These are phyloP conservation scores for Lipotes vexillifer DNA, from an alignment of 2,113 vertebrate genomes.

Conservation along the genomic window DNA sequence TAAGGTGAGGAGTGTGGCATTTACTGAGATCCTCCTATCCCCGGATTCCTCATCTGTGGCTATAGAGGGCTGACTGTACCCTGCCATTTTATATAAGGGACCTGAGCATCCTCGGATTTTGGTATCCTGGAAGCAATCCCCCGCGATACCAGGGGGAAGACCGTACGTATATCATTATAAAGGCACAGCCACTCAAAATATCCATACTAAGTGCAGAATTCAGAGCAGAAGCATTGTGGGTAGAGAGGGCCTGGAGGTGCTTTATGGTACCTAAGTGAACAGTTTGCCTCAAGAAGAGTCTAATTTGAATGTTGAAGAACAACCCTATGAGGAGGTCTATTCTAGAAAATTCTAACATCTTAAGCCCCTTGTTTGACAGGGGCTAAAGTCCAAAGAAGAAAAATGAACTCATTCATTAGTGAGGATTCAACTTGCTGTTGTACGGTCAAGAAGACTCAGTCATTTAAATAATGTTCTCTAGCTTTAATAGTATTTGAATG, in stretches of 20 bases:
- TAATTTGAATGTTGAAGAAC: neutral
- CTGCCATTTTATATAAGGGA: neutral
- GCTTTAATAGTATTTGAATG: constrained; percentile 1
- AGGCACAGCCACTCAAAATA: neutral
- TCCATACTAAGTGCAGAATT: neutral
- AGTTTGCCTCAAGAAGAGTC: neutral
- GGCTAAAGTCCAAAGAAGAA: neutral
- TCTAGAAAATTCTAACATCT: constrained; percentile 18
- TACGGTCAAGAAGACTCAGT: neutral
- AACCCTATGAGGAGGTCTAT: neutral
- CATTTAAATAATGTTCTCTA: neutral
- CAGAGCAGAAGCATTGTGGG: neutral
- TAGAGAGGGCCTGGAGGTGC: neutral
- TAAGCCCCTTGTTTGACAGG: neutral
- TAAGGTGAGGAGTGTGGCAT: neutral
- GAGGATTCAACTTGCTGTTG: neutral
- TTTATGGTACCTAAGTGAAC: neutral
- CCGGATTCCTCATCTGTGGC: neutral
- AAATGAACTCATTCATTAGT: neutral
- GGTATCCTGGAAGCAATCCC: neutral
- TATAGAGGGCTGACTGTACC: neutral
- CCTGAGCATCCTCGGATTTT: neutral
- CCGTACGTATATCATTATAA: neutral
- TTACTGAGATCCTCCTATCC: neutral
- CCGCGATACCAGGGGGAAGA: neutral